Base-by-base conservation (phyloP, 2,888 invertebrate species). In the Drosophila incognita region DNA sequence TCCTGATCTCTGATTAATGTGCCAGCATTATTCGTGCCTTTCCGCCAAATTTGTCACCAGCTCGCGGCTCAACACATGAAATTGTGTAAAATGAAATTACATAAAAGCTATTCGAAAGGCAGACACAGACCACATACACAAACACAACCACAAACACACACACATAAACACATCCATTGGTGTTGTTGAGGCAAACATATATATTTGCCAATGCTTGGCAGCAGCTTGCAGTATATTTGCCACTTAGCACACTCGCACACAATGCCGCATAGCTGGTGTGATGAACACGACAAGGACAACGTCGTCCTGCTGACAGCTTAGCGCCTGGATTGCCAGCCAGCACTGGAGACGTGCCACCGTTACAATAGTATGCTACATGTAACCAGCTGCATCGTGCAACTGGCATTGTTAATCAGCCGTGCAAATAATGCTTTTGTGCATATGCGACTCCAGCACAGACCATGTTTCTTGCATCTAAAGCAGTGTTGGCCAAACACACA, bases 191-290 rank as follows among this genome's bases (percentile, higher is more conserved):
- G 36, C 64, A 51, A 76, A 66, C 69, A 31, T 31, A 31, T 31
- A 82, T 82, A 84, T 79, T 79, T 82, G 69, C 53, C 69, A 71
- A 57, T 65, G 56, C 73, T 76, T 62, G 67, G 56, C 68, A 67
- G 62, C 65, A 62, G 54, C 72, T 61, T 74, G 81, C 65, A 71
- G 83, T 74, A 81, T 74, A 81, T 77, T 75, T 75, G 68, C 79
- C 64, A 74, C 71, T 71, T 64, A 72, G 36, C 69, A 66, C 60
- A 69, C 49, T 36, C 35, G 52, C 21, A 42, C 42, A 42, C 42
- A 42, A 21, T 42, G 42, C 42, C 42, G 42, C 42, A 5, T 13
- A 6, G 42, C 42, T 5, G 42, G 42, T 42, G 42, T 42, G 21
- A 42, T 21, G 11, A 42, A 42, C 46, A 33, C 38, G 59, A 27